Percentiles rank a stretch among this genome's conserved stretches.
Evolutionary conservation across 2,888 invertebrate genomes (phyloP).

Genomic region (Microctonus brassicae): DNA sequence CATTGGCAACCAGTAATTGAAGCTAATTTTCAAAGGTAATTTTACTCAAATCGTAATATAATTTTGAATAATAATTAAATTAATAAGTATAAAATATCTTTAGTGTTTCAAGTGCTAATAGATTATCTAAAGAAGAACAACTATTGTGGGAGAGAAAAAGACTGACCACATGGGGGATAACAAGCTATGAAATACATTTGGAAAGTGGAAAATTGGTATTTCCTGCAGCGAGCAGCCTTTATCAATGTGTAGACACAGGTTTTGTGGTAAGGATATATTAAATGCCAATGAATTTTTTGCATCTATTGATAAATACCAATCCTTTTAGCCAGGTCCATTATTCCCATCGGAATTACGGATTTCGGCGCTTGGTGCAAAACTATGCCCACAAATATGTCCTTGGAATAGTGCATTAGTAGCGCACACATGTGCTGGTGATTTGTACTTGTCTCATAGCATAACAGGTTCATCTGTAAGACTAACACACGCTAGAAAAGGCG

Average conservation of each 20-base stretch:
- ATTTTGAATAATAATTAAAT: constrained; percentile 3
- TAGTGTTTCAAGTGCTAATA: constrained; percentile 71
- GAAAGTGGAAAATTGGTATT: constrained; percentile 89
- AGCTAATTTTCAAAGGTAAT: constrained; percentile 75
- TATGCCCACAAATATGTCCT: constrained; percentile 89
- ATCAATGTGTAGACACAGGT: constrained; percentile 84
- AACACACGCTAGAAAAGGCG: constrained; percentile 80
- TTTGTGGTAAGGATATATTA: constrained; percentile 75
- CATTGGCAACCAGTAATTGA: constrained; percentile 89
- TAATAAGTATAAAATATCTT: constrained; percentile 38
- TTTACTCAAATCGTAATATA: not conserved
- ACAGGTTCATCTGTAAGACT: constrained; percentile 80
- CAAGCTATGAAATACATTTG: constrained; percentile 90
- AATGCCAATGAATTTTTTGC: too few relatives aligned
- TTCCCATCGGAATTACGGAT: constrained; percentile 80
- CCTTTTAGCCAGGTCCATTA: constrained; percentile 73
- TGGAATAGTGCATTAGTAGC: constrained; percentile 85
- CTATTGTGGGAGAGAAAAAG: constrained; percentile 92
- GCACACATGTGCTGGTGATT: constrained; percentile 90
- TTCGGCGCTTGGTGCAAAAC: constrained; percentile 77
- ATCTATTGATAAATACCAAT: constrained; percentile 3
- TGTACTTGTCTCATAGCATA: constrained; percentile 85
- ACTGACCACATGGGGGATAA: constrained; percentile 93
- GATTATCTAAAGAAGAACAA: constrained; percentile 90
- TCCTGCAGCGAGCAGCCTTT: constrained; percentile 89